Percentiles rank a stretch among this genome's conserved stretches.
Conservation (phyloP, 2,797 vertebrate species). For the Setipinna tenuifilis region DNA sequence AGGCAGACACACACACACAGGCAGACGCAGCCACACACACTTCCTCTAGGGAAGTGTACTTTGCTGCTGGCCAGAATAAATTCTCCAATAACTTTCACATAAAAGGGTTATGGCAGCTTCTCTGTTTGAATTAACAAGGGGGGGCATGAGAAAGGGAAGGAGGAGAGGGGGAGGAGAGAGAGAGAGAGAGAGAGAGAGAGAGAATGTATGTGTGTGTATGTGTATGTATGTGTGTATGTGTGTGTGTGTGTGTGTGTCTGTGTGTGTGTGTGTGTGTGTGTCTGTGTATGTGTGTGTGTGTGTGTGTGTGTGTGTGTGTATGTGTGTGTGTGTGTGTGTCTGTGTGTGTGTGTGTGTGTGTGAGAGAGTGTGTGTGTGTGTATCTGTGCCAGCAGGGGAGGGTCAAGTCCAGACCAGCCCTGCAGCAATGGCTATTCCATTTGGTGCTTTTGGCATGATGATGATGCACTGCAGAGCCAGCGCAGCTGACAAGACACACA, state of each 20-base stretch:
- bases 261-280: too few relatives aligned
- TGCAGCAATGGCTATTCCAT: slow-evolving; percentile 6
- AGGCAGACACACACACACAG: too few relatives aligned
- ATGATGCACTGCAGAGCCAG: background rate
- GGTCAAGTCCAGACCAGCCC: slow-evolving; percentile 9
- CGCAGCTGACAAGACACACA: background rate
- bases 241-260: too few relatives aligned
- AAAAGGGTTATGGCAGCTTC: background rate
- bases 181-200: too few relatives aligned
- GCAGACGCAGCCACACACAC: background rate
- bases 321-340: background rate
- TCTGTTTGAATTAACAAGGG: background rate
- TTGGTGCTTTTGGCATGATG: slow-evolving; percentile 10
- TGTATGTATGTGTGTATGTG: too few relatives aligned
- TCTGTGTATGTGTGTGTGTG: too few relatives aligned
- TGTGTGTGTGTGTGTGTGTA: too few relatives aligned
- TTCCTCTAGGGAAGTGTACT: background rate
- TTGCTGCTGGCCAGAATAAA: background rate
- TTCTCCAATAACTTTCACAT: background rate
- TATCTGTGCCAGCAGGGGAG: background rate
- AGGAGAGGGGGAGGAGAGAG: background rate
- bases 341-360: background rate
- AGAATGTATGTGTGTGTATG: too few relatives aligned
- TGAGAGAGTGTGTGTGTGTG: background rate
- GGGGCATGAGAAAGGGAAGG: background rate